phyloP scores from a whole-genome alignment of 1,140 invertebrate genomes.

The Caligus rogercresseyi region DNA sequence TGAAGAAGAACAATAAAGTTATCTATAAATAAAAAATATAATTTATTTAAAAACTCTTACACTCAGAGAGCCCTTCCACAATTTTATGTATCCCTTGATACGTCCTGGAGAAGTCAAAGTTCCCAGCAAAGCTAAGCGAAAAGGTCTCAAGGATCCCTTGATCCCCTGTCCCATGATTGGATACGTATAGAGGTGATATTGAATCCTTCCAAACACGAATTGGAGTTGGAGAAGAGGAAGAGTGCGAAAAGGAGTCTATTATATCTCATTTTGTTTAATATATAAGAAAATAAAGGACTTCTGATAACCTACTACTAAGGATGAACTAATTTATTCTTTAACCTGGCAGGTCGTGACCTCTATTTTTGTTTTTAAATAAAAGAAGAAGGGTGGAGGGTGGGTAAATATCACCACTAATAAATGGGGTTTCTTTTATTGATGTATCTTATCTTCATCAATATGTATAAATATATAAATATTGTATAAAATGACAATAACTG shows the following conservation, averaged over 20 bases:
- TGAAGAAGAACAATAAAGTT: not conserved
- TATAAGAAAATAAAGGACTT: too few relatives aligned
- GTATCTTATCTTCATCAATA: not conserved
- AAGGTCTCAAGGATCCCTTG: slow-evolving; percentile 11
- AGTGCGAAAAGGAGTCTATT: too few relatives aligned
- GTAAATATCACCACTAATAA: not conserved
- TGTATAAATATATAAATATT: not conserved
- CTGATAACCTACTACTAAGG: too few relatives aligned
- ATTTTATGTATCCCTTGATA: slow-evolving; percentile 12
- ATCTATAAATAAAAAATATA: not conserved
- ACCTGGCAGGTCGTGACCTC: not conserved
- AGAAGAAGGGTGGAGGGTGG: too few relatives aligned
- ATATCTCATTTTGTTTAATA: too few relatives aligned
- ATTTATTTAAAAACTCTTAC: slow-evolving; percentile 1
- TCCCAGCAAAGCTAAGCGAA: slow-evolving; percentile 9
- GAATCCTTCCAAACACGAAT: too few relatives aligned
- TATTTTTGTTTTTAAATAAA: too few relatives aligned
- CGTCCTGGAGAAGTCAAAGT: slow-evolving; percentile 7
- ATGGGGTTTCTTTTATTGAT: not conserved
- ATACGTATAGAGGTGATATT: too few relatives aligned
- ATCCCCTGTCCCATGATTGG: not conserved
- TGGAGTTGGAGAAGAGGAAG: too few relatives aligned
- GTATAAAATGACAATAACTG: not conserved
- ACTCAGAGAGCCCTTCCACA: slow-evolving; percentile 1
- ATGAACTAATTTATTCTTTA: too few relatives aligned